Base-by-base conservation (phyloP, 2,888 invertebrate species). In the Eurytoma adleriae region DNA sequence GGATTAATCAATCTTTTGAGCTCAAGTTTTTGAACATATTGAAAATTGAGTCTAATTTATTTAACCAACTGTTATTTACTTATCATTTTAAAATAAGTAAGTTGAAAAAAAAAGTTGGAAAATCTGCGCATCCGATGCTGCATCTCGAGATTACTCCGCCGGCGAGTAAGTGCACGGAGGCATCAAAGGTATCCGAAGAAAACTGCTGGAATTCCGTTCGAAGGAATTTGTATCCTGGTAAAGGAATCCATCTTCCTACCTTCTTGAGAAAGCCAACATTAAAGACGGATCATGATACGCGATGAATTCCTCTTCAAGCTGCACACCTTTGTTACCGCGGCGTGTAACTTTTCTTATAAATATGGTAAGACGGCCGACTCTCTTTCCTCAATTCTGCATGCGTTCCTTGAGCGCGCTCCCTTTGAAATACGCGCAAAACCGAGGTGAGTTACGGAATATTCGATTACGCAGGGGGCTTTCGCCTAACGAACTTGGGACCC, bases 381-480 rank as follows among this genome's bases (percentile, higher is more conserved):
- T 20, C 48, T 64, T 40, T 48, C 69, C 40, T 24, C 57, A 48
- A 78, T 78, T 71, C 64, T 14, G 62, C n/a, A n/a, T 64, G 57
- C 66, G 16, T 40, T n/a, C 40, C 40, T 40, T 40, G 40, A 10
- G 40, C 40, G 59, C 14, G 48, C 27, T 59, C 24, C 59, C 70
- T 59, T 50, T 61, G 18, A 71, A 61, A 24, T 61, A 59, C 24
- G 48, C 48, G 61, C 57, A 24, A 18, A 10, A 56, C 54, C 52
- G 24, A 69, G 69, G 40, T 64, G 52, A 62, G n/a, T 69, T 70
- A 48, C 73, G 52, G 69, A 79, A 73, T 79, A 79, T 73, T 79
- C 73, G 79, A 79, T 79, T 73, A 79, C 18, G 67, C 59, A 30
- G 40, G 40, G 40, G 10, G 27, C 27, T 64, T 56, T 77, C 18